phyloP scores from a whole-genome alignment of 2,888 invertebrate species.

The Ditula angustiorana region DNA sequence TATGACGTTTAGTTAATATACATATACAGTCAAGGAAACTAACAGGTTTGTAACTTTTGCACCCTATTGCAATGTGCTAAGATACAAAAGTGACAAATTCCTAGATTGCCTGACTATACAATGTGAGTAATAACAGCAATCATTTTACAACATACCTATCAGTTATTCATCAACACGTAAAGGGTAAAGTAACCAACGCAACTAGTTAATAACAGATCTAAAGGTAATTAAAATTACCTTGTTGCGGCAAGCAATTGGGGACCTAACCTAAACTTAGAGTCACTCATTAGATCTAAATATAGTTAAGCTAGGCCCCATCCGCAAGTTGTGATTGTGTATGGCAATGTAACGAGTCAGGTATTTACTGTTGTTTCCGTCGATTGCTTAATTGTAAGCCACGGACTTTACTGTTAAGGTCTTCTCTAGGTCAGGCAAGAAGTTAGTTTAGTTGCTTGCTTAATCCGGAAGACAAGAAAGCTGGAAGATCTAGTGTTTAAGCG shows the following conservation, averaged over 20 bases:
- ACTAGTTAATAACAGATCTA: slow-evolving; percentile 6
- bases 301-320: neutral
- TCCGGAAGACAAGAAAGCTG: too few species aligned
- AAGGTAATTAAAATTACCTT: slow-evolving; percentile 30
- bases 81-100: too few species aligned
- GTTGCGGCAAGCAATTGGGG: neutral
- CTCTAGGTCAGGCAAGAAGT: too few species aligned
- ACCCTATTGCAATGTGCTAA: too few species aligned
- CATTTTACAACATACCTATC: neutral
- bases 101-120: too few species aligned
- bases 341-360: neutral
- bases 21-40: too few species aligned
- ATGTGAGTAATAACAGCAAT: neutral
- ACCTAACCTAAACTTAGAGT: slow-evolving; percentile 23
- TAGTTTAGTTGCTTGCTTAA: too few species aligned
- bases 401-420: slow-evolving; percentile 3
- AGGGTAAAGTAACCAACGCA: neutral
- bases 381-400: slow-evolving; percentile 15
- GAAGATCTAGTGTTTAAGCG: too few species aligned
- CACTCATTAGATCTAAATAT: neutral
- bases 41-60: too few species aligned
- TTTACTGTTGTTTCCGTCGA: slow-evolving; percentile 9
- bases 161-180: slow-evolving; percentile 8
- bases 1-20: too few species aligned
- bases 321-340: neutral